Evolutionary conservation across 2,113 vertebrate species (phyloP).

Genomic region (Rhynchomys soricoides): DNA sequence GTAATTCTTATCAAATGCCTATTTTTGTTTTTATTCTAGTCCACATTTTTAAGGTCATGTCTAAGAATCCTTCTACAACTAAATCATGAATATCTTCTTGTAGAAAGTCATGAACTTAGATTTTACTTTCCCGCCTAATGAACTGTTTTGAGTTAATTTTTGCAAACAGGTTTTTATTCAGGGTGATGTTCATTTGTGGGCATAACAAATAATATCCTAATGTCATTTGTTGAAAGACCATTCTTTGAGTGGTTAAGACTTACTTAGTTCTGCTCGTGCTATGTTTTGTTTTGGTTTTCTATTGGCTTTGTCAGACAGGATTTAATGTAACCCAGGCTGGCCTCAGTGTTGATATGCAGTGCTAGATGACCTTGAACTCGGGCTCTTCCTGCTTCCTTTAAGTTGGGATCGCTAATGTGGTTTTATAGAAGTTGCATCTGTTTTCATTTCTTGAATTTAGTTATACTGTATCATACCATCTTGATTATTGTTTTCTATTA

Average conservation of each 20-base stretch:
- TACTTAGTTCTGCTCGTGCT: not conserved
- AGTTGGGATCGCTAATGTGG: not conserved
- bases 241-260: not conserved
- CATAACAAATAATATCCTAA: not conserved
- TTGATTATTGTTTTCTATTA: not conserved
- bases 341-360: not conserved
- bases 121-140: not conserved
- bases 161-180: not conserved
- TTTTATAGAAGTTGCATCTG: not conserved
- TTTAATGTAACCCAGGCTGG: not conserved
- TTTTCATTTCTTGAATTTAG: not conserved
- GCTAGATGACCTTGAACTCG: not conserved
- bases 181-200: not conserved
- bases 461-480: not conserved
- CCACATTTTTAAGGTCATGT: not conserved
- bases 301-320: not conserved
- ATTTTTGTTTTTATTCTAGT: not conserved
- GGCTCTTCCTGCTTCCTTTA: not conserved
- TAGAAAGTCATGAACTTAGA: not conserved
- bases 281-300: not conserved
- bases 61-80: not conserved
- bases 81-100: not conserved
- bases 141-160: not conserved
- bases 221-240: not conserved
- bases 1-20: not conserved